Conservation (phyloP, 1,140 invertebrate genomes). For the Dendrolimus kikuchii region DNA sequence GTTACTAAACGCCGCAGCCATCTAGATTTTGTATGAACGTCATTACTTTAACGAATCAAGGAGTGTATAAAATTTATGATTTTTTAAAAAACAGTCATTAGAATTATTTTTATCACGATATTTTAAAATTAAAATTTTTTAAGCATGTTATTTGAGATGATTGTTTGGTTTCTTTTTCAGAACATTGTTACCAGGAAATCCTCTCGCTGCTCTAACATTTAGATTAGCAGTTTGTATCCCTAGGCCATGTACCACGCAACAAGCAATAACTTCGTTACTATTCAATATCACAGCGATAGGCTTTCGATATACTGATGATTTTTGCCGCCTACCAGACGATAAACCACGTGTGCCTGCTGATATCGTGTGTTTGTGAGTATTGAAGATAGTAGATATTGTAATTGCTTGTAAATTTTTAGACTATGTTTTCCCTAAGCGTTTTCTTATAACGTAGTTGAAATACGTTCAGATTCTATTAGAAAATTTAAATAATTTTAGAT, state of each 20-base stretch:
- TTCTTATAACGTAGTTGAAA: too few relatives aligned
- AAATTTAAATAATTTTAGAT: too few relatives aligned
- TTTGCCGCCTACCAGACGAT: slow-evolving; percentile 32
- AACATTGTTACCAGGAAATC: slow-evolving; percentile 6
- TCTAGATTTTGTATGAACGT: too few relatives aligned
- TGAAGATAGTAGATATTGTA: too few relatives aligned
- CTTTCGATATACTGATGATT: slow-evolving; percentile 18
- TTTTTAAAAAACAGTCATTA: not conserved
- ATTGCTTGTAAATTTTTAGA: too few relatives aligned
- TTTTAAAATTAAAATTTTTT: not conserved
- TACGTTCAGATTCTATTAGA: too few relatives aligned
- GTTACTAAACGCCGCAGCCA: not conserved
- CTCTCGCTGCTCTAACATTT: slow-evolving; percentile 21
- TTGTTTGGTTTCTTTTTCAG: slow-evolving; percentile 4
- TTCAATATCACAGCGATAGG: slow-evolving; percentile 17
- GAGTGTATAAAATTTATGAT: too few relatives aligned
- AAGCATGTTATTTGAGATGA: not conserved
- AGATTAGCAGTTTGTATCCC: slow-evolving; percentile 34
- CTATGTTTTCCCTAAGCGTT: too few relatives aligned
- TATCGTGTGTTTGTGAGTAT: slow-evolving; percentile 42
- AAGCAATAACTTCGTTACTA: slow-evolving; percentile 21
- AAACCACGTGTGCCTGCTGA: slow-evolving; percentile 33
- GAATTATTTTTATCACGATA: not conserved
- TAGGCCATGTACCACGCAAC: slow-evolving; percentile 23
- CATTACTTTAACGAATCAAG: too few relatives aligned